Evolutionary conservation across 2,797 vertebrate species (phyloP), one percentile per base, ranked within the genome.

Genomic region (Adrianichthys oophorus): DNA sequence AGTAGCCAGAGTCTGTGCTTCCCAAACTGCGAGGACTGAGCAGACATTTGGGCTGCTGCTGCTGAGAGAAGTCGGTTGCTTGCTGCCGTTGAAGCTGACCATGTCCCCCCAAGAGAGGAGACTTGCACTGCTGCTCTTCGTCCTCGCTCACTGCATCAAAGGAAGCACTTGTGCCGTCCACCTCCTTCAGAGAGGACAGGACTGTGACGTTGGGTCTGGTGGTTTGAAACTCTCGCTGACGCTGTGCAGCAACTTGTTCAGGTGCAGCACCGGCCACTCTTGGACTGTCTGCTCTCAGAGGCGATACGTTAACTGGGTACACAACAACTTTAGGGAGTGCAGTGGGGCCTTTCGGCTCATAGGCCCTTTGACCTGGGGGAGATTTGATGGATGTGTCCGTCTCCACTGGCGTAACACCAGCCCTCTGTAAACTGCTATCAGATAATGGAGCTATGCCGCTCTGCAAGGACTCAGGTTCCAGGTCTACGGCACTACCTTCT

Each of bases 1-100:
- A 99, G 77, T 99, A 99, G 26, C 97, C 98, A 0, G 98, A 99
- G 76, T 99, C 98, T 2, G 97, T 99, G 59, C 98, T 99, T 52
- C 98, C 97, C 69, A 98, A 87, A 85, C 98, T 99, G 60, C 96
- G 93, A 4, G 98, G 98, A 58, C 97, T 99, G 40, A 99, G 84
- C 14, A 98, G 90, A 68, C 93, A 94, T 79, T 99, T 99, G 6
- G 88, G 93, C 76, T 95, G 97, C 57, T 95, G 95, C 72, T 98
- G 96, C 49, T 96, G 98, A 56, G 95, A 94, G 74, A 90, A 93
- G 70, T 99, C 98, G 0, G 98, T 99, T 5, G 98, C 98, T 83
- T 99, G 96, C 47, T 99, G 98, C 56, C 98, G 93, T 79, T 99
- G 96, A 51, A 98, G 92, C 57, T 98, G 96, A 64, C 94, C 97